Percentiles rank a stretch among this genome's conserved stretches.
phyloP scores from a whole-genome alignment of 1,140 invertebrate species.

The Orchestia grillus region DNA sequence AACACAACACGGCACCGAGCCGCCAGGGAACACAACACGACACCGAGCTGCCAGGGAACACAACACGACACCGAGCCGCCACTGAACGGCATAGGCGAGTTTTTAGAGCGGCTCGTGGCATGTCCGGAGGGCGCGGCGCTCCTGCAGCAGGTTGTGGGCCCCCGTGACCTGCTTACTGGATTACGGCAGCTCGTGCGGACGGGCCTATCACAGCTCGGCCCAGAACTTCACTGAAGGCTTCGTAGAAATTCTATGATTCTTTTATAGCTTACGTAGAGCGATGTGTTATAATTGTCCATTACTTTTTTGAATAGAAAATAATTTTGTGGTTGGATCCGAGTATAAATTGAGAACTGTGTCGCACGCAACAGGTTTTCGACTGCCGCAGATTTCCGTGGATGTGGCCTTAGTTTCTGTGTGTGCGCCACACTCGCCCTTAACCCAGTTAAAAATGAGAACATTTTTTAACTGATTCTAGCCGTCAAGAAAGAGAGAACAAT shows the following conservation, averaged over 20 bases:
- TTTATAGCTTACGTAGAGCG: neutral
- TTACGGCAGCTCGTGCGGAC: neutral
- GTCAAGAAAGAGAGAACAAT: neutral
- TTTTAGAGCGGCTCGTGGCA: neutral
- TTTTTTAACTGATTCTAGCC: neutral
- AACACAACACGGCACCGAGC: neutral
- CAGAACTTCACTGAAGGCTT: neutral
- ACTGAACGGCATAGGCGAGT: neutral
- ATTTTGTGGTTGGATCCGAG: too few relatives aligned
- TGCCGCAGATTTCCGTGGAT: neutral
- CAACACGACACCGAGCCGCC: neutral
- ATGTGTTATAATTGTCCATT: neutral
- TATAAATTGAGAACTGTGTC: neutral
- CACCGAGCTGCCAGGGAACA: too few relatives aligned
- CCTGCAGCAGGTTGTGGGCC: constrained; percentile 10
- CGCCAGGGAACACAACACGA: too few relatives aligned
- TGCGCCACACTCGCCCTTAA: neutral
- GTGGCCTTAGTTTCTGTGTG: neutral
- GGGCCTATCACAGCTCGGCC: neutral
- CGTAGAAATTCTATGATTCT: too few relatives aligned
- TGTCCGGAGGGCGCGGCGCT: constrained; percentile 36
- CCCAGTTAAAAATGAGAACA: neutral
- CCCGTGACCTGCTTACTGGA: neutral
- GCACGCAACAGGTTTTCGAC: neutral
- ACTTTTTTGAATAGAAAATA: neutral